These are phyloP conservation scores for Achlya flavicornis DNA, from an alignment of 2,888 invertebrate species.

Conservation along the genomic window DNA sequence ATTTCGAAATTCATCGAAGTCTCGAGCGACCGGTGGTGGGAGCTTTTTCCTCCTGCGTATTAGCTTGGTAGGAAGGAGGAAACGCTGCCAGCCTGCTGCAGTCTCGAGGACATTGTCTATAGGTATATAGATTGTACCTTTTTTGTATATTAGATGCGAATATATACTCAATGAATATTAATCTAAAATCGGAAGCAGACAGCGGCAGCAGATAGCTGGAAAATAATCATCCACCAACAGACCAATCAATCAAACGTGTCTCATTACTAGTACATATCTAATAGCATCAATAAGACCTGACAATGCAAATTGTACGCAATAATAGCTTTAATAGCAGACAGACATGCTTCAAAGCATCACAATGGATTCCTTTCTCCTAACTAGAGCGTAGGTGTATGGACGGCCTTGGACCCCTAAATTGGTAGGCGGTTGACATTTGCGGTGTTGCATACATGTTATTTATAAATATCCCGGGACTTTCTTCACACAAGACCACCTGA, in stretches of 20 bases:
- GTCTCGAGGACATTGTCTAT: too few relatives aligned
- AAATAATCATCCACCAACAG: slow-evolving; percentile 20
- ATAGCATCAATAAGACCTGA: slow-evolving; percentile 33
- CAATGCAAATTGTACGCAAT: slow-evolving; percentile 55
- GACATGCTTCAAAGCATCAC: slow-evolving; percentile 62
- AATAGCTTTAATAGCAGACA: slow-evolving; percentile 52
- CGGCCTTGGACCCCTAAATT: slow-evolving; percentile 55
- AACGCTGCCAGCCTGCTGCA: too few relatives aligned
- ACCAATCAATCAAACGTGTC: slow-evolving; percentile 37
- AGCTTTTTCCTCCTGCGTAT: too few relatives aligned
- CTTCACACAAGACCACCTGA: not conserved
- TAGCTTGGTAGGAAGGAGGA: too few relatives aligned
- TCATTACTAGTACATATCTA: slow-evolving; percentile 35
- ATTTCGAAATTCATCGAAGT: too few relatives aligned
- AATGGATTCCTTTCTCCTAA: slow-evolving; percentile 75
- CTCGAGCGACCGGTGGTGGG: too few relatives aligned
- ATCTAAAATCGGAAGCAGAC: too few relatives aligned
- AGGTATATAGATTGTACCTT: too few relatives aligned
- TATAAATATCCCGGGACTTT: not conserved
- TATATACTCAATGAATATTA: too few relatives aligned
- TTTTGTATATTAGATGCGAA: too few relatives aligned
- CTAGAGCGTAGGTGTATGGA: slow-evolving; percentile 68
- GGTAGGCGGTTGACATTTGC: slow-evolving; percentile 54
- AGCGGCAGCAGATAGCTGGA: too few relatives aligned
- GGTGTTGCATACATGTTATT: slow-evolving; percentile 19